phyloP scores from a whole-genome alignment of 2,797 vertebrate species.

The Sternotherus odoratus region DNA sequence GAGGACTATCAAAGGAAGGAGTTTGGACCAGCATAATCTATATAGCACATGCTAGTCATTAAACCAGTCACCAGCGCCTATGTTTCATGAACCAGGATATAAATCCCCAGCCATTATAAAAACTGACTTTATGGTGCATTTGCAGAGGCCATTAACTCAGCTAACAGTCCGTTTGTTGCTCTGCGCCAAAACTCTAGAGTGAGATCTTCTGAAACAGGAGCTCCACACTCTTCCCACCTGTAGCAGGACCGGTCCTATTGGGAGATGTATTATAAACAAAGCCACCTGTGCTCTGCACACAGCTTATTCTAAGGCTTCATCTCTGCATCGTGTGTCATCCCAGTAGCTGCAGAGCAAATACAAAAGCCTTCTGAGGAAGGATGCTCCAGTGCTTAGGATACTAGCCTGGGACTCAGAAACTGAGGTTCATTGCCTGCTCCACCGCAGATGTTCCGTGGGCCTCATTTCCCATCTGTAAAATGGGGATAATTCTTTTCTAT shows the following conservation, averaged over 20 bases:
- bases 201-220: neutral
- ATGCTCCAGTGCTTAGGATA: accelerated
- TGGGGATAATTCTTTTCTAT: neutral
- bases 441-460: neutral
- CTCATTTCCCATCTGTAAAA: neutral
- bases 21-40: neutral
- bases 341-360: neutral
- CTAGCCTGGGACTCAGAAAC: neutral
- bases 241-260: neutral
- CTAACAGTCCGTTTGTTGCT: neutral
- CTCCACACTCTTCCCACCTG: accelerated
- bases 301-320: neutral
- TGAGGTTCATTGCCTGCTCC: neutral
- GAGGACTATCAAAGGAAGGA: neutral
- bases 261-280: neutral
- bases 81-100: slow-evolving; percentile 19
- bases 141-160: neutral
- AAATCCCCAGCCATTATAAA: slow-evolving; percentile 48
- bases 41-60: neutral
- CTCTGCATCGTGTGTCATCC: neutral
- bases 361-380: neutral
- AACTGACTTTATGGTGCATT: slow-evolving; percentile 12
- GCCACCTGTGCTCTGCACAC: neutral
- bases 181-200: neutral
- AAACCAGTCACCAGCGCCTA: slow-evolving; percentile 23